Percentiles rank a stretch among this genome's conserved stretches.
Conservation (phyloP, 2,888 invertebrate genomes). For the Leptura quadrifasciata region DNA sequence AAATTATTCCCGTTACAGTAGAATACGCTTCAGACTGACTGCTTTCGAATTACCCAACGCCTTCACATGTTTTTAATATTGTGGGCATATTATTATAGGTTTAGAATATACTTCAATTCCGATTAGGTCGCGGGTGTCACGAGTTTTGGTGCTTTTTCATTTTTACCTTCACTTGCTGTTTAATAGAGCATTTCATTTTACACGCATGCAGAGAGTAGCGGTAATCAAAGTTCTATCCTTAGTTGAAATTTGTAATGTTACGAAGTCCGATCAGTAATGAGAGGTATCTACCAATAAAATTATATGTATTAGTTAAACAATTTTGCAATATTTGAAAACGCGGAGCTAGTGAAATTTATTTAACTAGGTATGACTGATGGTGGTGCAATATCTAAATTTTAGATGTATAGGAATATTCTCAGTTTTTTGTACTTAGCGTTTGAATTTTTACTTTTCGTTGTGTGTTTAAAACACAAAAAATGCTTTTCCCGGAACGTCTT, state of each 20-base stretch:
- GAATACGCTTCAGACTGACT: slow-evolving; percentile 57
- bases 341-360: too few relatives aligned
- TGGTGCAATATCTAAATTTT: too few relatives aligned
- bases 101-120: slow-evolving; percentile 2
- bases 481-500: too few relatives aligned
- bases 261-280: neutral
- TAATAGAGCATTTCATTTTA: slow-evolving; percentile 52
- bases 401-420: too few relatives aligned
- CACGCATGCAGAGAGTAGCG: neutral
- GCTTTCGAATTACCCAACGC: slow-evolving; percentile 57
- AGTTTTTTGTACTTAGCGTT: too few relatives aligned
- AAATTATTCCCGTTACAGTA: slow-evolving; percentile 58
- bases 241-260: neutral
- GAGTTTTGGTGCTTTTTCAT: slow-evolving; percentile 40
- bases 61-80: slow-evolving; percentile 42
- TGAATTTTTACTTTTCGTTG: too few relatives aligned
- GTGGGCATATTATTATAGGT: slow-evolving; percentile 18
- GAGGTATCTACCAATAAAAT: neutral
- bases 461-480: too few relatives aligned
- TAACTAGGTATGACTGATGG: too few relatives aligned
- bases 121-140: slow-evolving; percentile 25
- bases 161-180: slow-evolving; percentile 52
- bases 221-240: neutral
- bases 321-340: too few relatives aligned
- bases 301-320: too few relatives aligned